Evolutionary conservation across 2,888 invertebrate genomes (phyloP), one percentile per base, ranked within the genome.

Genomic region (Dinocampus coccinellae): DNA sequence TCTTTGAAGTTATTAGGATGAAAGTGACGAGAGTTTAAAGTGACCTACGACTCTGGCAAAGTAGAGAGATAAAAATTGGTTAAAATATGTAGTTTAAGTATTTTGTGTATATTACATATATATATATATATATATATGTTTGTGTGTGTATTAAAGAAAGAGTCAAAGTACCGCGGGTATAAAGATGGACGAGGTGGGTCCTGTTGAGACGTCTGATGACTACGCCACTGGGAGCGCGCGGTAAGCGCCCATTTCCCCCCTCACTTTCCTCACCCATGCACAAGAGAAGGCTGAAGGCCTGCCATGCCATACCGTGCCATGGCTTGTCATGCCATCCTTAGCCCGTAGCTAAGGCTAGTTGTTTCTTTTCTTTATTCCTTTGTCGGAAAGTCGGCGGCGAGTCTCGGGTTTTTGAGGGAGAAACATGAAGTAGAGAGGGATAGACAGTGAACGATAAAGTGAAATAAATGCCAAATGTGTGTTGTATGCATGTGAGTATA

Each of bases 341-440:
- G 69, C 67, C 55, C 62, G 53, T 75, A 75, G 76, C 75, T 76
- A 82, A 80, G n/a, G 83, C 83, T 84, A 84, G 85, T 85, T 84
- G 84, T 85, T 85, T 85, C 85, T 85, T 85, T 85, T 85, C 85
- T 85, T 85, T 84, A 84, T 85, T 85, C 85, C 85, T 85, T 85
- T 85, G 85, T 85, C 85, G 85, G 85, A 84, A 85, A 85, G 85
- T 85, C 84, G 85, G 85, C 84, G 84, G 83, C 84, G 83, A 84
- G 83, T 83, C 84, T 85, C 83, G 82, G 82, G 82, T 84, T 85
- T 85, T 81, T 83, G 67, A 63, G 61, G 58, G 65, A 69, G 64
- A 39, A 66, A 64, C 36, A 57, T 29, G 63, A 61, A 62, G 42
- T 66, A 58, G 11, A 42, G 60, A 63, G 60, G 60, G 53, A 36